Evolutionary conservation across 2,888 invertebrate genomes (phyloP), one percentile per base, ranked within the genome.

Genomic region (Pheosia gnoma): DNA sequence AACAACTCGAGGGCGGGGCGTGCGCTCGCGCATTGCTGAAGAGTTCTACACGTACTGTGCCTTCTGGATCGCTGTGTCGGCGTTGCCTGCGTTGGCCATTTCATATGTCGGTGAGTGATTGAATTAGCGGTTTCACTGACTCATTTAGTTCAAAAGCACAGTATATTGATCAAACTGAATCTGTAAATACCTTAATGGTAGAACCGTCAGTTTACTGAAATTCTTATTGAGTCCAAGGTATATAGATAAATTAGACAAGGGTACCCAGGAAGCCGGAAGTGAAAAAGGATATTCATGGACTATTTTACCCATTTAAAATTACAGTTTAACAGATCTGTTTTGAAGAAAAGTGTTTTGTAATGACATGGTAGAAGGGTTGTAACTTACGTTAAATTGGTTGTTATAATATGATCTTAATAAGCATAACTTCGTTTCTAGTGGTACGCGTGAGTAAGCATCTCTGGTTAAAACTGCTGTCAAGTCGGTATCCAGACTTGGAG

Each of bases 401-500:
- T 25, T 25, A 25, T 25, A 1, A 25, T 25, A 25, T 25, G 25
- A 25, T 25, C 25, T 25, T 25, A 25, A 25, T 7, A 43, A 9
- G 9, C 9, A 9, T 43, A 9, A 43, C 9, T 47, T 8, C 51
- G n/a, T 62, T 86, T 90, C 9, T 86, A 95, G 95, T 93, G 75
- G 95, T 95, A 1, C 88, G 94, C 68, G 82, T 94, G 52, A 89
- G 92, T 77, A 94, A 94, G 72, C 93, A 94, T 68, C 71, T 95
- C 59, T 95, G 95, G 90, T 89, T 95, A 71, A 94, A 93, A 73
- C 74, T 95, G 45, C 82, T 96, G 36, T 94, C 94, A 13, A 94
- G 94, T 70, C 89, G 94, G 67, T 95, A 95, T 75, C 95, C 95
- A 1, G 86, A 90, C n/a, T 77, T 95, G 61, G 95, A 95, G 68